Percentiles rank a stretch among this genome's conserved stretches.
Conservation (phyloP, 2,797 vertebrate genomes). For the Phataginus tetradactyla region DNA sequence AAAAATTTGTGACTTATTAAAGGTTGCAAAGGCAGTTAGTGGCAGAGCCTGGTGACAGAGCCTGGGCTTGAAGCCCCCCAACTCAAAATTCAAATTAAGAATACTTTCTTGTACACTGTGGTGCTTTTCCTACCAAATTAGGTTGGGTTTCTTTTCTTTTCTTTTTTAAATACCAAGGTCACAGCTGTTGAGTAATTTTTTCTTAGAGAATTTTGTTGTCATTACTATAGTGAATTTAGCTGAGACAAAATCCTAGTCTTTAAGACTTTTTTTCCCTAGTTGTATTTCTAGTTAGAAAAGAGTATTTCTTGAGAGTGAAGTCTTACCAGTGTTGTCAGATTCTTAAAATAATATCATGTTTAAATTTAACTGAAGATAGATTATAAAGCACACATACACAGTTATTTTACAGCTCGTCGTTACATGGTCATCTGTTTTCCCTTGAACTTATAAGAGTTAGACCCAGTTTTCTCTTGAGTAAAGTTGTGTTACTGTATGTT, state of each 20-base stretch:
- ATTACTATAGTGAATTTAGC: neutral
- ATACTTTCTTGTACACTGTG: neutral
- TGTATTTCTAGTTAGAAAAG: neutral
- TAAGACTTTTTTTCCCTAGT: neutral
- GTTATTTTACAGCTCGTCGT: neutral
- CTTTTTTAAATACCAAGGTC: neutral
- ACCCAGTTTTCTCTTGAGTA: neutral
- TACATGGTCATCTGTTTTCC: neutral
- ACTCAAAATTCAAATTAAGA: neutral
- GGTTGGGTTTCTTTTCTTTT: no score
- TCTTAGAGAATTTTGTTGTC: neutral
- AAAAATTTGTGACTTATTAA: neutral
- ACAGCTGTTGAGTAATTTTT: neutral
- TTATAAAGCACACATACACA: neutral
- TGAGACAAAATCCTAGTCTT: neutral
- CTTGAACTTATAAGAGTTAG: neutral
- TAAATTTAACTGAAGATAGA: constrained; percentile 21
- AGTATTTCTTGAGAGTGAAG: neutral
- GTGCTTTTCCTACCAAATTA: neutral
- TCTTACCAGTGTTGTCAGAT: neutral
- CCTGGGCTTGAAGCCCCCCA: neutral
- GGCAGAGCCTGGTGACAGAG: neutral
- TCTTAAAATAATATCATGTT: neutral
- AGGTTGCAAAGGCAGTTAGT: neutral
- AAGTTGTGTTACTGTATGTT: neutral